phyloP scores from a whole-genome alignment of 1,140 invertebrate genomes.

The Anastatus disparis region DNA sequence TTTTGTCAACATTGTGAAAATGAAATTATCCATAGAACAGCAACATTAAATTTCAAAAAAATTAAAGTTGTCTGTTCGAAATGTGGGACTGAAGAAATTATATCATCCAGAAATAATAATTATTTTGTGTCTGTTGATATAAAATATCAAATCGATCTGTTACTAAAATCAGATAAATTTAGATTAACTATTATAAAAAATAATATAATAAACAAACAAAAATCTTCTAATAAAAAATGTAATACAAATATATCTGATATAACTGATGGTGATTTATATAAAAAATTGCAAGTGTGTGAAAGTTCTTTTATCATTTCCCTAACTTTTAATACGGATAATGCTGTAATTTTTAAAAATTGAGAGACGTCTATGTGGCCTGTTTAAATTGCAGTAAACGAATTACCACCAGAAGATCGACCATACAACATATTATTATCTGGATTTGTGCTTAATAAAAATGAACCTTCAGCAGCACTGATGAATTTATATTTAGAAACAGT shows the following conservation, averaged over 20 bases:
- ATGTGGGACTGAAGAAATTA: too few species aligned
- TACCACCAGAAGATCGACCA: too few species aligned
- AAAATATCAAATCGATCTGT: not conserved
- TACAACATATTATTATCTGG: too few species aligned
- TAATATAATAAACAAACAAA: too few species aligned
- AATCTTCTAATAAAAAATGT: too few species aligned
- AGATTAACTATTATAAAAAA: too few species aligned
- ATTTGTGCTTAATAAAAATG: conserved; percentile 32
- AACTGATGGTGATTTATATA: not conserved
- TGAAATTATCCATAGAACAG: too few species aligned
- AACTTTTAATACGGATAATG: conserved; percentile 26
- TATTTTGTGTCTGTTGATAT: not conserved
- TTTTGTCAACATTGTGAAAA: too few species aligned
- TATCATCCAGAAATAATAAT: too few species aligned
- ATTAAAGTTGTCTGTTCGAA: too few species aligned
- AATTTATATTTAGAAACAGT: conserved; percentile 18
- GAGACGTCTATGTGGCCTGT: conserved; percentile 37
- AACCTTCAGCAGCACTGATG: conserved; percentile 1
- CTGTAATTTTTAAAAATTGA: conserved; percentile 36
- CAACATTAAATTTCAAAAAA: too few species aligned
- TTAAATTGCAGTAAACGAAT: conserved; percentile 31
- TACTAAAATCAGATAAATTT: too few species aligned
- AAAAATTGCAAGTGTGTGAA: not conserved
- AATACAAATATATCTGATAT: not conserved
- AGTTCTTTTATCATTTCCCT: not conserved